These are phyloP conservation scores for Zosterops borbonicus DNA, from an alignment of 2,113 vertebrate genomes.

Conservation along the genomic window DNA sequence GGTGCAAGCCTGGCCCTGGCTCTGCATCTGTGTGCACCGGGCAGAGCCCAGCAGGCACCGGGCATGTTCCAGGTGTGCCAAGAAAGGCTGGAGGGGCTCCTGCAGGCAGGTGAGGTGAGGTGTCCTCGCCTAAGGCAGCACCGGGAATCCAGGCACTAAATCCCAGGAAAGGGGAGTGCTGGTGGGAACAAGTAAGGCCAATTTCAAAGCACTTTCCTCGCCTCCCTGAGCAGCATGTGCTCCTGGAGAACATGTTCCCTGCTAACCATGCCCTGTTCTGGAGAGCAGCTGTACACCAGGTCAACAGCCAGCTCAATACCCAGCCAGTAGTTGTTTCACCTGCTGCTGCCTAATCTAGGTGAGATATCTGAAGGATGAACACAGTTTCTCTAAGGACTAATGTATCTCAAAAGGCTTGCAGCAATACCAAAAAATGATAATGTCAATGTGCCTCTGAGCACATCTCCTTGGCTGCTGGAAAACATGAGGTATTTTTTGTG, in stretches of 20 bases:
- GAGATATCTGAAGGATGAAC: neutral
- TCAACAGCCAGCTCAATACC: neutral
- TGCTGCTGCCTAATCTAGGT: neutral
- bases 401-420: neutral
- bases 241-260: neutral
- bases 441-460: neutral
- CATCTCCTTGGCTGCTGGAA: neutral
- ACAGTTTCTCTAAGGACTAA: neutral
- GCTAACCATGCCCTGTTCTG: neutral
- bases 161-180: neutral
- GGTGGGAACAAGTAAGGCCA: neutral
- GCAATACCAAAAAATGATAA: neutral
- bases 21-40: accelerated
- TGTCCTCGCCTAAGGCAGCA: neutral
- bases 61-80: neutral
- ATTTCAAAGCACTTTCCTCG: neutral
- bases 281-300: neutral
- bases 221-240: neutral
- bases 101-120: neutral
- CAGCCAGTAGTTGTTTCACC: neutral
- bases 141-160: accelerated
- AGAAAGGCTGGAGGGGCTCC: neutral
- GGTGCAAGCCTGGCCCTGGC: accelerated
- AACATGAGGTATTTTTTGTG: neutral
- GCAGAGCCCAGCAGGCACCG: neutral